Evolutionary conservation across 2,888 invertebrate species (phyloP).

Genomic region (Pollenia amentaria): DNA sequence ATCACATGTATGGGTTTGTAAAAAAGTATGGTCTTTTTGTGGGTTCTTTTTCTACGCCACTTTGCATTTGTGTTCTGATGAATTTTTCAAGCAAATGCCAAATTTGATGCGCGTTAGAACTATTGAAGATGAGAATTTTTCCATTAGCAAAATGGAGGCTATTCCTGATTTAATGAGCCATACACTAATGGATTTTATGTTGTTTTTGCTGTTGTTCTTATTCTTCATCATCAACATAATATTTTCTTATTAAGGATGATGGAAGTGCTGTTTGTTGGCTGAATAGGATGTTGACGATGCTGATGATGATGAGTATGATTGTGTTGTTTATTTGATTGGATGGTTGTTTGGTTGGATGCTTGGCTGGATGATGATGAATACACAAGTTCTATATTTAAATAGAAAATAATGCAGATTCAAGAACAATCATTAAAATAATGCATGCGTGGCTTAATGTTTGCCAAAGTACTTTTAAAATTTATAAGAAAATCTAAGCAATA

Average conservation of each 20-base stretch:
- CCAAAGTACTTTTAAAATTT: conserved; percentile 50
- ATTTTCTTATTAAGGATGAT: conserved; percentile 51
- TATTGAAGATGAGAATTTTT: conserved; percentile 77
- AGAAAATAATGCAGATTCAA: conserved; percentile 65
- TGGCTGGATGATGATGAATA: conserved; percentile 52
- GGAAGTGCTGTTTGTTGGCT: conserved; percentile 43
- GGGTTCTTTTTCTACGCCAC: conserved; percentile 62
- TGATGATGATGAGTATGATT: conserved; percentile 15
- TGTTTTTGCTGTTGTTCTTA: conserved; percentile 45
- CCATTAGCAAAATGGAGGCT: conserved; percentile 84
- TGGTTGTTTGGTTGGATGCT: conserved; percentile 25
- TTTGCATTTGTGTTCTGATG: conserved; percentile 63
- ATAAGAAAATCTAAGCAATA: conserved; percentile 57
- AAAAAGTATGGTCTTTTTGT: conserved; percentile 44
- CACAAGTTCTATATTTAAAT: conserved; percentile 63
- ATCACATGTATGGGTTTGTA: conserved; percentile 20
- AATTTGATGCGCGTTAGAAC: conserved; percentile 74
- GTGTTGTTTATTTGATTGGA: conserved; percentile 55
- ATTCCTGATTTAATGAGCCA: conserved; percentile 83
- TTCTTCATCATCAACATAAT: conserved; percentile 26
- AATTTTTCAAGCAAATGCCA: conserved; percentile 61
- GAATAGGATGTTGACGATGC: conserved; percentile 28
- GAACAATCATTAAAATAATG: conserved; percentile 69
- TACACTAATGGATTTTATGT: conserved; percentile 81
- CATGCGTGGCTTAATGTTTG: conserved; percentile 68